phyloP scores from a whole-genome alignment of 2,888 invertebrate genomes.

The Athrips mouffetella region DNA sequence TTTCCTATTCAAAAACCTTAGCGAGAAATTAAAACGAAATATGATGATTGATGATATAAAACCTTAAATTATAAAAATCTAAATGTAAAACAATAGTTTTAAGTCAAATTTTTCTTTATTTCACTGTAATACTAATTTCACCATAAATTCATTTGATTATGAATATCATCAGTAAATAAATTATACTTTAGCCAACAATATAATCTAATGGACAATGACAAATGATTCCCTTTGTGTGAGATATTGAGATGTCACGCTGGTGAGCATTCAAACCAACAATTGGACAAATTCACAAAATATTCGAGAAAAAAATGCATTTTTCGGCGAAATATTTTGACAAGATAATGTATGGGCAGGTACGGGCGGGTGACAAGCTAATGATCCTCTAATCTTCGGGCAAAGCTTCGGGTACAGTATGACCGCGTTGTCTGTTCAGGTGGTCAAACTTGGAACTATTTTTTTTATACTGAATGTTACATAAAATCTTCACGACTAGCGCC shows the following conservation, averaged over 20 bases:
- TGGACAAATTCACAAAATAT: slow-evolving; percentile 66
- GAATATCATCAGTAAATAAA: slow-evolving; percentile 2
- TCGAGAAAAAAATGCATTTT: slow-evolving; percentile 39
- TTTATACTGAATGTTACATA: no score
- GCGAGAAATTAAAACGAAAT: no score
- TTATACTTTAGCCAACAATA: slow-evolving; percentile 57
- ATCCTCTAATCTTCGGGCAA: slow-evolving; percentile 56
- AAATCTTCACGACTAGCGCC: no score
- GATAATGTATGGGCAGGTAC: slow-evolving; percentile 69
- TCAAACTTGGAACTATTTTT: no score
- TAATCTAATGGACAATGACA: slow-evolving; percentile 74
- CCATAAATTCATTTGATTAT: slow-evolving; percentile 7
- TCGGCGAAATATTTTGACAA: slow-evolving; percentile 75
- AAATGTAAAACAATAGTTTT: no score
- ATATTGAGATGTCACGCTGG: slow-evolving; percentile 70
- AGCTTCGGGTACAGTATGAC: no score
- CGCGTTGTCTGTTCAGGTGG: no score
- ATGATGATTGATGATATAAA: no score
- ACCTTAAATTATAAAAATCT: no score
- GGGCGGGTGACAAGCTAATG: slow-evolving; percentile 58
- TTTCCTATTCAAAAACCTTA: no score
- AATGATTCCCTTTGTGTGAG: slow-evolving; percentile 67
- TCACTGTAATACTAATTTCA: no score
- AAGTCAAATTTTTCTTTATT: no score
- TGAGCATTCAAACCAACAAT: slow-evolving; percentile 53